phyloP scores from a whole-genome alignment of 2,888 invertebrate genomes.

The Aleiodes leptofemur region DNA sequence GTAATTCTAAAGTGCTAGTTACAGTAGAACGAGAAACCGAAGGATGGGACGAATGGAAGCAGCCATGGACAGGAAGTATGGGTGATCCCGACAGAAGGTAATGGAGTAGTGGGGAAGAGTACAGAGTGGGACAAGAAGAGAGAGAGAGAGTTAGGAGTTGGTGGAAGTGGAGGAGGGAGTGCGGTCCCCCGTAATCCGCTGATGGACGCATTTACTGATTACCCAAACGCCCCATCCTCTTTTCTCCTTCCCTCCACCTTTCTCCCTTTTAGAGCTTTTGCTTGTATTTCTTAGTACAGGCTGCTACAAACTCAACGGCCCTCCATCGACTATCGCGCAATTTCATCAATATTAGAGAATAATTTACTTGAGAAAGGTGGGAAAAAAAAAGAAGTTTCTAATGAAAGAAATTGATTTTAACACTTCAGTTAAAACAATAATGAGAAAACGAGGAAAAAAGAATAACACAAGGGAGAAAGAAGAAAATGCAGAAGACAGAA shows the following conservation, averaged over 20 bases:
- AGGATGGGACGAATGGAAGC: too few relatives aligned
- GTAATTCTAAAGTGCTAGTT: constrained; percentile 23
- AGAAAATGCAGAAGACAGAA: too few relatives aligned
- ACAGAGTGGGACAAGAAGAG: constrained; percentile 51
- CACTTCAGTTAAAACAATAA: too few relatives aligned
- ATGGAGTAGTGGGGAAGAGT: constrained; percentile 46
- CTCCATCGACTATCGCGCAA: constrained; percentile 17
- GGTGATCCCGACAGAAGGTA: constrained; percentile 26
- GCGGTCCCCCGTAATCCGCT: constrained; percentile 69
- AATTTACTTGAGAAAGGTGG: too few relatives aligned
- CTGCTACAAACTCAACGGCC: constrained; percentile 60
- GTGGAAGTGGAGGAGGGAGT: constrained; percentile 57
- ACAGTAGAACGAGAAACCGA: neutral
- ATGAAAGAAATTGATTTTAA: too few relatives aligned
- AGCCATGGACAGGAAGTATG: neutral
- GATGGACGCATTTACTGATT: constrained; percentile 73
- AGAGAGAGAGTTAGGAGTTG: constrained; percentile 39
- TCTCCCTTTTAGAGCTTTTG: constrained; percentile 63
- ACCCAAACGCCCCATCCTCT: constrained; percentile 63
- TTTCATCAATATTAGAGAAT: constrained; percentile 36
- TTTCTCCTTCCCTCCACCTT: constrained; percentile 33
- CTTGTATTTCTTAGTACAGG: constrained; percentile 67
- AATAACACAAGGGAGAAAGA: too few relatives aligned
- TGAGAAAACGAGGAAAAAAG: too few relatives aligned
- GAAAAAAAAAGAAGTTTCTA: too few relatives aligned